Evolutionary conservation across 2,113 vertebrate species (phyloP), one percentile per base, ranked within the genome.

Genomic region (Strix uralensis): DNA sequence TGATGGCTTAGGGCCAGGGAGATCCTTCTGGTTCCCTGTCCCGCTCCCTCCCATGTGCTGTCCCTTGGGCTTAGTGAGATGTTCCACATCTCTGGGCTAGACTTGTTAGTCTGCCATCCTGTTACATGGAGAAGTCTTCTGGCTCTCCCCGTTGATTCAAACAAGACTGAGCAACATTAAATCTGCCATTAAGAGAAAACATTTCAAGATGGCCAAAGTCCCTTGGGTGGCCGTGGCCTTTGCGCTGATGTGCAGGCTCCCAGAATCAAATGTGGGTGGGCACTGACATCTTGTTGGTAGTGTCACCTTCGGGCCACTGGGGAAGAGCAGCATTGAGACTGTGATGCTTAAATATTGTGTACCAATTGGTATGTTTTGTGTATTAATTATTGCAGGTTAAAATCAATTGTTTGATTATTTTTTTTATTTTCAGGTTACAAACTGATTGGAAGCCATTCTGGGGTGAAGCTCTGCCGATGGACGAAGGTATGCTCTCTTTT

Each of bases 391-490:
- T 81, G 36, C 22, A 67, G 73, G 47, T 47, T 70, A 42, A 88
- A 88, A 42, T 46, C 13, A 20, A 11, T 20, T 8, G 11, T 42
- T 46, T 49, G 16, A 22, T 38, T 79, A 14, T 22, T 67, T 84
- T 72, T 13, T 75, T 81, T 93, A 16, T 96, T 89, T 96, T 27
- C 97, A 99, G 99, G 99, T 32, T 99, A 99, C 95, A 99, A 98
- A 94, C 97, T 99, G 84, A 99, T 99, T 72, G 99, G 99, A 94
- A 99, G 99, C 96, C 99, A 99, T 85, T 99, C 99, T 1, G 99
- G 99, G 59, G 99, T 99, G 95, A 99, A 99, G 96, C 98, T 99
- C 13, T 99, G 99, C 94, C 98, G 99, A 21, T 99, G 99, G 99
- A 99, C 99, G 81, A 99, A 99, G 99, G 99, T 99, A 98, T 87